These are phyloP conservation scores for Drosophila mettleri DNA, from an alignment of 2,888 invertebrate genomes.

Conservation along the genomic window DNA sequence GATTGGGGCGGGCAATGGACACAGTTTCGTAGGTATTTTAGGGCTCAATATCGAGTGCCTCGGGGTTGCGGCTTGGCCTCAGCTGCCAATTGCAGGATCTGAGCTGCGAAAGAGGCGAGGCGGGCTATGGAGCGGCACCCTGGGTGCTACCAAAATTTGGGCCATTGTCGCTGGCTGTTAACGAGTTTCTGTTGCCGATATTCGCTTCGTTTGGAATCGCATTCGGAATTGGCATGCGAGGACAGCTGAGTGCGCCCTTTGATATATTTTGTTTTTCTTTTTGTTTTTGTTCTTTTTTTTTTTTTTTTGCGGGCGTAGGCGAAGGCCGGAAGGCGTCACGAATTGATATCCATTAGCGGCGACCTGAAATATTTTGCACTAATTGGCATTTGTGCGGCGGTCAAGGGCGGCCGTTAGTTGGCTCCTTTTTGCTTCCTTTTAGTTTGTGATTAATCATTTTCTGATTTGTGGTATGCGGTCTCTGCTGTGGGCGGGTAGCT, in stretches of 20 bases:
- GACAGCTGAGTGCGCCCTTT: conserved; percentile 28
- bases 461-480: conserved; percentile 64
- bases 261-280: conserved; percentile 21
- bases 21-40: conserved; percentile 12
- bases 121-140: not conserved
- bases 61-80: too few relatives aligned
- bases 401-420: conserved; percentile 18
- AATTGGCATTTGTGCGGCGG: conserved; percentile 63
- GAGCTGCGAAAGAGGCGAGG: not conserved
- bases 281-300: too few relatives aligned
- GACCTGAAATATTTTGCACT: conserved; percentile 66
- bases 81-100: conserved; percentile 2
- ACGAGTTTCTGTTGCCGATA: conserved; percentile 24
- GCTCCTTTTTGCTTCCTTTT: not conserved
- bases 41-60: conserved; percentile 1
- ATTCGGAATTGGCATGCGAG: conserved; percentile 18
- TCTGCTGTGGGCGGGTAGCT: conserved; percentile 1
- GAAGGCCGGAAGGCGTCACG: conserved; percentile 33
- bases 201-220: conserved; percentile 6
- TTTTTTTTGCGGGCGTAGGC: not conserved
- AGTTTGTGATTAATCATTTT: conserved; percentile 69
- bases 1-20: too few relatives aligned
- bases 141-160: not conserved
- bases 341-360: conserved; percentile 69
- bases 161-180: conserved; percentile 21